A percentile compares a stretch with the other conserved stretches of the same genome.
Conservation (phyloP, 2,113 vertebrate species). For the Asarcornis scutulata region DNA sequence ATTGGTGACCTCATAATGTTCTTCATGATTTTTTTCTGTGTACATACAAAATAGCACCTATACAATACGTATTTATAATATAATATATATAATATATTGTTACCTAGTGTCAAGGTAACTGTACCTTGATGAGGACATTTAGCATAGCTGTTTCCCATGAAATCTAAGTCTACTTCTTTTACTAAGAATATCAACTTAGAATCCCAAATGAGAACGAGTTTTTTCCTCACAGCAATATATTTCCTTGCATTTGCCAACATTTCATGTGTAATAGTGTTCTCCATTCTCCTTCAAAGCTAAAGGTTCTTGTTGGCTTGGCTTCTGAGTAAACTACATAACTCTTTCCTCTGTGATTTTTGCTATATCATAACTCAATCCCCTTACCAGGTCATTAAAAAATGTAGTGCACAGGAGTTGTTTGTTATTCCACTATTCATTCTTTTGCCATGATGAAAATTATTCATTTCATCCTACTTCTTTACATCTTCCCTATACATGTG, state of each 20-base stretch:
- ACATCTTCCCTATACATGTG: not conserved
- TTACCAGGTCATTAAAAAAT: not conserved
- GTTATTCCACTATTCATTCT: not conserved
- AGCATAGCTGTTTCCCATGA: not conserved
- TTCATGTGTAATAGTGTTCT: not conserved
- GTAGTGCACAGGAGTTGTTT: not conserved
- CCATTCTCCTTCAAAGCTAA: not conserved
- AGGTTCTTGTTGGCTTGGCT: not conserved
- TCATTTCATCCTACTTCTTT: not conserved
- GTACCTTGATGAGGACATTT: not conserved
- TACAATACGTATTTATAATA: not conserved
- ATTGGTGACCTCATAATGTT: not conserved
- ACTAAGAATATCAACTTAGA: not conserved
- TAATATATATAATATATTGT: not conserved
- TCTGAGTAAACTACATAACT: not conserved
- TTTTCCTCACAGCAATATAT: not conserved
- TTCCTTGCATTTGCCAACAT: not conserved
- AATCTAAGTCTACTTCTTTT: not conserved
- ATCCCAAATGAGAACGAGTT: not conserved
- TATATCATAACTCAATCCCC: not conserved
- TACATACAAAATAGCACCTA: not conserved
- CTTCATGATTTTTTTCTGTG: not conserved
- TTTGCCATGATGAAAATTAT: not conserved
- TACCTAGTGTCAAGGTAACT: not conserved
- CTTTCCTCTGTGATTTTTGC: not conserved